Evolutionary conservation across 2,797 vertebrate genomes (phyloP).

Genomic region (Chaetodon trifasciatus): DNA sequence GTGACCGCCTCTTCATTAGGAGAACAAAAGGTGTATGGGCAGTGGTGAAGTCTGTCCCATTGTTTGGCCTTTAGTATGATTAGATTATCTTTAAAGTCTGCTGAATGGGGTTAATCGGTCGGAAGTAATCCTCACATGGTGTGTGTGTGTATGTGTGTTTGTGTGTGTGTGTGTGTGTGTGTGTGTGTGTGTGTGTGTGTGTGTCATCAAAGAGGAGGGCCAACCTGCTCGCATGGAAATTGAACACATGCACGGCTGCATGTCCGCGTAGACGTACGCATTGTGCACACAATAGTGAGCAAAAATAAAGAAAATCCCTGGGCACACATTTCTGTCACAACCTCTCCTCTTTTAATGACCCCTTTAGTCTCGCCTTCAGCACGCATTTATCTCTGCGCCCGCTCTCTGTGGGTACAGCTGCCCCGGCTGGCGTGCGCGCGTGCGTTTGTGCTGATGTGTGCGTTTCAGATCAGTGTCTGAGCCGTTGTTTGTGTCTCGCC

Average conservation of each 20-base stretch:
- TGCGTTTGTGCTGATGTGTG: conserved; percentile 57
- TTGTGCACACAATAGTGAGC: conserved; percentile 51
- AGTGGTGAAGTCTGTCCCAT: conserved; percentile 77
- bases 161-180: conserved; percentile 63
- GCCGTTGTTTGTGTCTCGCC: conserved; percentile 62
- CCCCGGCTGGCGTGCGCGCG: conserved; percentile 56
- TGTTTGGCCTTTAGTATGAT: conserved; percentile 85
- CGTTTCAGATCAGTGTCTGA: conserved; percentile 69
- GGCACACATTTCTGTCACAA: conserved; percentile 81
- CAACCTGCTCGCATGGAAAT: conserved; percentile 67
- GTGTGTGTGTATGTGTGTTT: conserved; percentile 57
- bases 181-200: conserved; percentile 61
- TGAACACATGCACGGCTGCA: conserved; percentile 44
- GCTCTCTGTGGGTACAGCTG: conserved; percentile 81
- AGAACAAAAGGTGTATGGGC: conserved; percentile 76
- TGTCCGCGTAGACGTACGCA: conserved; percentile 26
- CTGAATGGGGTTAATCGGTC: conserved; percentile 86
- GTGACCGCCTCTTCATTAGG: conserved; percentile 79
- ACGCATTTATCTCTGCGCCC: conserved; percentile 75
- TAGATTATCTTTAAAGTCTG: conserved; percentile 85
- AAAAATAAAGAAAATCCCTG: conserved; percentile 73
- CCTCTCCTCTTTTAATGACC: conserved; percentile 82
- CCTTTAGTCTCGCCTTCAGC: conserved; percentile 83
- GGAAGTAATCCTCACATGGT: conserved; percentile 82
- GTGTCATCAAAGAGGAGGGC: conserved; percentile 47